Conservation (phyloP, 2,888 invertebrate genomes). For the Tetrapedia diversipes region DNA sequence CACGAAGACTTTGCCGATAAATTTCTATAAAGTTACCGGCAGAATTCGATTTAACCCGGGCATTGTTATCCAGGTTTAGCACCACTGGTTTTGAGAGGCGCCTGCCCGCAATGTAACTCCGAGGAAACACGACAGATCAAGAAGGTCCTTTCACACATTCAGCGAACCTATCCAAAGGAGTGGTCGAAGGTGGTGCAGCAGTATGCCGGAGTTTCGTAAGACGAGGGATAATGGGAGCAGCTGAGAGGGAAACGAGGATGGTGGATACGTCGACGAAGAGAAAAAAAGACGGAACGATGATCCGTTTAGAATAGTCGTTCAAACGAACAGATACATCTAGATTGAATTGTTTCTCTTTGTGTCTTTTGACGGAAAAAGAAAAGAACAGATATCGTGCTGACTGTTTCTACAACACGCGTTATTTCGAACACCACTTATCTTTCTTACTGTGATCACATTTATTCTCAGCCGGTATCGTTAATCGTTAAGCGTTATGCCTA, state of each 20-base stretch:
- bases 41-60: constrained; percentile 49
- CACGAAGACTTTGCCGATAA: constrained; percentile 39
- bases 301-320: constrained; percentile 11
- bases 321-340: neutral
- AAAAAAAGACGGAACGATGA: neutral
- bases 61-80: constrained; percentile 86
- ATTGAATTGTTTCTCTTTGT: neutral
- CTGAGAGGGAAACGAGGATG: constrained; percentile 24
- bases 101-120: constrained; percentile 89
- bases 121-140: constrained; percentile 89
- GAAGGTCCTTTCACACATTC: constrained; percentile 89
- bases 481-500: constrained; percentile 3
- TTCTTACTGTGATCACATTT: neutral
- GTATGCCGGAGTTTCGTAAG: constrained; percentile 83
- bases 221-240: constrained; percentile 39
- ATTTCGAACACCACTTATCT: too few species aligned
- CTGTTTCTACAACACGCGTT: neutral
- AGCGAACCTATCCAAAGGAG: constrained; percentile 90
- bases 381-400: neutral
- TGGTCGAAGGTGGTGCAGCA: constrained; percentile 90
- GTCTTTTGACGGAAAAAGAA: neutral
- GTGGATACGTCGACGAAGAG: constrained; percentile 26
- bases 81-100: constrained; percentile 89
- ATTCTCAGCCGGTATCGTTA: constrained; percentile 12
- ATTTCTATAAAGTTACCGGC: constrained; percentile 56